A percentile compares a stretch with the other conserved stretches of the same genome.
These are phyloP conservation scores for Ecdyonurus torrentis DNA, from an alignment of 2,888 invertebrate genomes.

Conservation along the genomic window DNA sequence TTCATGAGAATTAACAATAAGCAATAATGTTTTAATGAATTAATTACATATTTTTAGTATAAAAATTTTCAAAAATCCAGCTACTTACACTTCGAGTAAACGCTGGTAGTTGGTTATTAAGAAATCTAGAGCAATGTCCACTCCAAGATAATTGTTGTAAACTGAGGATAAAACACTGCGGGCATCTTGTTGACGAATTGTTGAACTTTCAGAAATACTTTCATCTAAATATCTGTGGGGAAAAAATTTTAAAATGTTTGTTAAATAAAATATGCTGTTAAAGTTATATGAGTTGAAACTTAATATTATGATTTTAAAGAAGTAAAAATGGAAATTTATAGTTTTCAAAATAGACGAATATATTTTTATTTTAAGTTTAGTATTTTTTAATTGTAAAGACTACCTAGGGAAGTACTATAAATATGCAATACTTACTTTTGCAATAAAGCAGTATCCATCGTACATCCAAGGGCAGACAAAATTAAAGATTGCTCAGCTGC, in stretches of 20 bases:
- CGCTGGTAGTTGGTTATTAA: slow-evolving; percentile 25
- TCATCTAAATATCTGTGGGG: neutral
- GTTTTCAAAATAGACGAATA: too few relatives aligned
- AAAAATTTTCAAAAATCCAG: too few relatives aligned
- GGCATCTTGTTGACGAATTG: slow-evolving; percentile 31
- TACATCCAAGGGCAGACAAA: neutral
- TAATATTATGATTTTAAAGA: too few relatives aligned
- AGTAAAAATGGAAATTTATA: too few relatives aligned
- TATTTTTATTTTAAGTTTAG: neutral
- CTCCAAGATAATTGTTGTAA: slow-evolving; percentile 35
- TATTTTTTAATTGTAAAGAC: too few relatives aligned
- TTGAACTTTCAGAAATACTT: slow-evolving; percentile 10
- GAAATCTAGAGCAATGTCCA: slow-evolving; percentile 33
- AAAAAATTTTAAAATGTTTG: too few relatives aligned
- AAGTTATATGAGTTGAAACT: too few relatives aligned
- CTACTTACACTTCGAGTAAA: slow-evolving; percentile 20
- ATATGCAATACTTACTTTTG: neutral
- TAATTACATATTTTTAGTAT: too few relatives aligned
- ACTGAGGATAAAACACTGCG: slow-evolving; percentile 30
- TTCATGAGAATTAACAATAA: too few relatives aligned
- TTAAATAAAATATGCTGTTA: too few relatives aligned
- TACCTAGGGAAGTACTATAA: too few relatives aligned
- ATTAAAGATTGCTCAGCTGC: neutral
- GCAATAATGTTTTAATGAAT: too few relatives aligned
- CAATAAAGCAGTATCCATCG: neutral